Conservation (phyloP, 2,797 vertebrate species). For the Sebastes matsubarae region DNA sequence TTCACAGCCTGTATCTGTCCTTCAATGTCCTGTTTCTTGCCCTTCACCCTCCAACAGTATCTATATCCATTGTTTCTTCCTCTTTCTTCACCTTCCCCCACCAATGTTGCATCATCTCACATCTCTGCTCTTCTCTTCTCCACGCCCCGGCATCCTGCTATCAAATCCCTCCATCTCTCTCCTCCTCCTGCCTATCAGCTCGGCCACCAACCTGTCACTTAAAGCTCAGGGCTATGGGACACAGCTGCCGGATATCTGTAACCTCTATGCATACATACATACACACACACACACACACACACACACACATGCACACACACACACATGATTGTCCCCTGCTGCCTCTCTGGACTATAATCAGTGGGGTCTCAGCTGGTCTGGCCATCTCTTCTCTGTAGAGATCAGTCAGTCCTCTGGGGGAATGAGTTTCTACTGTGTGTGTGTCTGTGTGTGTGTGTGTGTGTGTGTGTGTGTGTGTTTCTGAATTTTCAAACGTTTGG, state of each 20-base stretch:
- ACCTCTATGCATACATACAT: constrained; percentile 43
- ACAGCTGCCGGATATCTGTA: constrained; percentile 65
- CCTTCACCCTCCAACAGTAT: constrained; percentile 16
- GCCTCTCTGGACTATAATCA: constrained; percentile 69
- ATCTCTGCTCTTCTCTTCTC: constrained; percentile 2
- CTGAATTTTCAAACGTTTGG: constrained; percentile 22
- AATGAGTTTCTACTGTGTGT: constrained; percentile 18
- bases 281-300: not conserved
- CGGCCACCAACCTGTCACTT: constrained; percentile 61
- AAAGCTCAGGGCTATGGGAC: constrained; percentile 52
- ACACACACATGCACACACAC: not conserved
- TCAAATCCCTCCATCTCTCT: constrained; percentile 43
- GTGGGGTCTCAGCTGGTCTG: constrained; percentile 71
- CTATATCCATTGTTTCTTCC: constrained; percentile 17
- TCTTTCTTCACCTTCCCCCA: constrained; percentile 32
- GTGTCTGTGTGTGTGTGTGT: not conserved
- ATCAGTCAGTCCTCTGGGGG: constrained; percentile 62
- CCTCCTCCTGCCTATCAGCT: constrained; percentile 45
- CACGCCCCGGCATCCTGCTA: constrained; percentile 13
- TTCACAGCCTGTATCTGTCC: not conserved
- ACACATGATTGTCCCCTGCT: constrained; percentile 42
- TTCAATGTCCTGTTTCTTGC: not conserved
- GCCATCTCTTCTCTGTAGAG: constrained; percentile 53
- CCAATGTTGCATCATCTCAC: constrained; percentile 48
- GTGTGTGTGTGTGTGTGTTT: not conserved